Evolutionary conservation across 2,888 invertebrate species (phyloP), one percentile per base, ranked within the genome.

Genomic region (Drosophila greeni): DNA sequence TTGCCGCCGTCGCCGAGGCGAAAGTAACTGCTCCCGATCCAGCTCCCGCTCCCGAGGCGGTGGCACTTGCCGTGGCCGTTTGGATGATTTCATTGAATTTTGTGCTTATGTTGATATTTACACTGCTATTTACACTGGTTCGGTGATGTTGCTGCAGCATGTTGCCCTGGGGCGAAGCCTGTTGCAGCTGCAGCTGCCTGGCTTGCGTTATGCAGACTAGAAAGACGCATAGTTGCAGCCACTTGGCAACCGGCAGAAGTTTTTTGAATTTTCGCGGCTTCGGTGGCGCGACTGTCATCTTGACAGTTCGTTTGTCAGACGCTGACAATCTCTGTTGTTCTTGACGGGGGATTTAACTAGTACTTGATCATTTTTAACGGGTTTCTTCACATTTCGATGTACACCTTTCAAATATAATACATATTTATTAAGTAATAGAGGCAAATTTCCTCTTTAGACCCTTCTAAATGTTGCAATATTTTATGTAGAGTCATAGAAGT

Each of bases 51-150:
- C 66, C 66, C 24, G 73, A 62, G 16, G 78, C 75, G 5, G 55
- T 45, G 31, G 72, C 72, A 20, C 60, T 36, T 14, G 73, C 74
- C 47, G 61, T 68, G 31, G 72, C 72, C 56, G 62, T 78, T 75
- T 80, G 82, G 69, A 86, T 85, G 79, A 85, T 85, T 79, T 85
- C 79, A 76, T 80, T 84, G 72, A 75, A 74, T 74, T 75, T 80
- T 55, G 69, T 82, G 72, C 73, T 77, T 73, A 79, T 66, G 72
- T 75, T 83, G 74, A 81, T 83, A 85, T 82, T 85, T 78, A 82
- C 82, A 81, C 76, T 84, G 72, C 83, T 85, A 82, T 79, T 84
- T 82, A 84, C 84, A 82, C 82, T 78, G 74, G 70, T 52, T 54
- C 42, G 66, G 40, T 48, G 66, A 55, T 62, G 70, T 75, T 61